These are phyloP conservation scores for Neostethus bicornis DNA, from an alignment of 2,797 vertebrate species.

Conservation along the genomic window DNA sequence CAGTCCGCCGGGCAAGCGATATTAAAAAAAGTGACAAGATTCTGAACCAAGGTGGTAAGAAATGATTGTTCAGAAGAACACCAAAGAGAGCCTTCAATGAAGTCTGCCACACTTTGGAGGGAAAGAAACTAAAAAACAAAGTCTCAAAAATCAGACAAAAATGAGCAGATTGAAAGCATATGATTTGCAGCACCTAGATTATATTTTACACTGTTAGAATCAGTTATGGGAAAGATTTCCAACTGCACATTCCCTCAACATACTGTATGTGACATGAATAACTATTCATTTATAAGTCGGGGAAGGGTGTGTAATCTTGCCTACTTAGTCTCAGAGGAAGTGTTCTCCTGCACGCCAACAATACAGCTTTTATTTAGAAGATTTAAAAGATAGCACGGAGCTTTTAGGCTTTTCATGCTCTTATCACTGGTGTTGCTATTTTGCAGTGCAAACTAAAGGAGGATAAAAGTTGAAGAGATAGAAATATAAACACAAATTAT, in stretches of 20 bases:
- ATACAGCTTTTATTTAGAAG: constrained; percentile 21
- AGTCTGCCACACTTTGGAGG: too few species aligned
- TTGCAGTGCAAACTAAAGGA: constrained; percentile 11
- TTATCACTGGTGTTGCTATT: constrained; percentile 16
- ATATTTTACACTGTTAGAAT: too few species aligned
- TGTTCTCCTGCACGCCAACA: constrained; percentile 20
- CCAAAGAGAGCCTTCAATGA: too few species aligned
- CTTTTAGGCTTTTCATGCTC: constrained; percentile 20
- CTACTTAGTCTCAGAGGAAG: constrained; percentile 48
- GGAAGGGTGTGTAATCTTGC: constrained; percentile 43
- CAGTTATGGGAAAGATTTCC: too few species aligned
- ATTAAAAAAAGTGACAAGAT: too few species aligned
- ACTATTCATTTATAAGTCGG: constrained; percentile 34
- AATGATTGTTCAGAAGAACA: too few species aligned
- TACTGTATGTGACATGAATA: constrained; percentile 21
- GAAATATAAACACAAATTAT: constrained; percentile 31
- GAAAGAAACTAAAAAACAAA: too few species aligned
- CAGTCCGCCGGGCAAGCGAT: too few species aligned
- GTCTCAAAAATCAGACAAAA: too few species aligned
- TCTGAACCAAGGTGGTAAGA: too few species aligned
- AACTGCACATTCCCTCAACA: background rate
- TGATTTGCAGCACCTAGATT: too few species aligned
- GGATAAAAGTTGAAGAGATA: constrained; percentile 20
- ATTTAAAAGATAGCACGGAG: constrained; percentile 24
- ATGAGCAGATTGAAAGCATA: too few species aligned